Evolutionary conservation across 2,797 vertebrate species (phyloP).

Genomic region (Pipistrellus pipistrellus): DNA sequence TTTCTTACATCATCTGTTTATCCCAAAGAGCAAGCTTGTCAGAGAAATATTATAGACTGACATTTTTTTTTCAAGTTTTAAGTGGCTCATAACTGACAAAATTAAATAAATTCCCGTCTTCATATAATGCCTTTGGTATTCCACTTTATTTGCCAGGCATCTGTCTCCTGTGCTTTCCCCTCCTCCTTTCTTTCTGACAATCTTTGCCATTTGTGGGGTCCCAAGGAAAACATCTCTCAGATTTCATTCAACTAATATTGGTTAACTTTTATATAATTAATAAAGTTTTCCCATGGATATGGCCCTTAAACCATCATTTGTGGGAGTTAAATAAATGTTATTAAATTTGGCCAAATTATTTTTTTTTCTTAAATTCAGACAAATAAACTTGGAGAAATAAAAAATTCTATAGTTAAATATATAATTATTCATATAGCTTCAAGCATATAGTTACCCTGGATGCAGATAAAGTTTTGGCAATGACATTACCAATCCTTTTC

Average conservation of each 20-base stretch:
- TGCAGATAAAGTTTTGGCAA: not conserved
- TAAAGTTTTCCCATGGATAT: not conserved
- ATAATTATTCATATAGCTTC: not conserved
- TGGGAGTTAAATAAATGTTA: constrained; percentile 10
- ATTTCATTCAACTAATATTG: constrained; percentile 25
- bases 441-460: not conserved
- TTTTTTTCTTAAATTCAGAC: not conserved
- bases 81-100: not conserved
- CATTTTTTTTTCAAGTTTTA: not conserved
- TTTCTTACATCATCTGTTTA: not conserved
- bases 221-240: not conserved
- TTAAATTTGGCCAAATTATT: not conserved
- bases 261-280: not conserved
- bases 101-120: not conserved
- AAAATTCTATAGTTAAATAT: not conserved
- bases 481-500: not conserved
- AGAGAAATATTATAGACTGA: not conserved
- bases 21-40: not conserved
- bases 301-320: not conserved
- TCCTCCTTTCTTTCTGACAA: not conserved
- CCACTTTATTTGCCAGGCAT: not conserved
- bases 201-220: not conserved
- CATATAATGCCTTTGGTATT: not conserved
- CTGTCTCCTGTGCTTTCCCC: not conserved
- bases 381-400: not conserved